phyloP scores from a whole-genome alignment of 2,888 invertebrate genomes.

The Mayetiola destructor region DNA sequence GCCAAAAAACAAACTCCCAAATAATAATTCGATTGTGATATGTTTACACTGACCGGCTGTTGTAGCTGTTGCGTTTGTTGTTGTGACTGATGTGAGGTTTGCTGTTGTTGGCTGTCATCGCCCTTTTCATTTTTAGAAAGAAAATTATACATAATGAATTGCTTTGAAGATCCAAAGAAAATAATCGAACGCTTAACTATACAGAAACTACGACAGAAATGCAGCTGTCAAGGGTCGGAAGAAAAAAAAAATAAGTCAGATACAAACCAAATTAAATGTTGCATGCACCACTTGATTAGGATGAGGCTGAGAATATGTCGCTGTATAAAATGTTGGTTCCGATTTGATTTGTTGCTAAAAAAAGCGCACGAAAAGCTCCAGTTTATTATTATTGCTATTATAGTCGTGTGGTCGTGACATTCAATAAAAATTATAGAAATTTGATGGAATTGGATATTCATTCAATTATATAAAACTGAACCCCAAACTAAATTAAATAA shows the following conservation, averaged over 20 bases:
- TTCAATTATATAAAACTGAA: not conserved
- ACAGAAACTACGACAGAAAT: no score
- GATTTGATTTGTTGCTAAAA: constrained; percentile 57
- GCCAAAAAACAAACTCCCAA: not conserved
- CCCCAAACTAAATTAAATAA: not conserved
- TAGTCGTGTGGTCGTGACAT: no score
- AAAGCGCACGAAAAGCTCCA: constrained; percentile 44
- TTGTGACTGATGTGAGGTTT: constrained; percentile 14
- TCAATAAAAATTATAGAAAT: no score
- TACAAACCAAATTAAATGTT: no score
- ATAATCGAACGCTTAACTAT: no score
- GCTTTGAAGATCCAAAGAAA: no score
- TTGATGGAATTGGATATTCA: not conserved
- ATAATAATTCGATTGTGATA: constrained; percentile 21
- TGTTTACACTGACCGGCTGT: constrained; percentile 33
- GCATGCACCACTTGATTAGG: no score
- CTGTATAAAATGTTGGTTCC: constrained; percentile 46
- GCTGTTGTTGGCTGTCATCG: constrained; percentile 23
- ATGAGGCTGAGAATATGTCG: constrained; percentile 26
- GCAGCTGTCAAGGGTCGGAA: no score
- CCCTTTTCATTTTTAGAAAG: no score
- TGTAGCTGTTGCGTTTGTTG: constrained; percentile 35
- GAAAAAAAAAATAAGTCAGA: no score
- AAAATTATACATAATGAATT: no score
- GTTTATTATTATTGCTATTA: not conserved